phyloP scores from a whole-genome alignment of 2,888 invertebrate genomes.

The Andrena praecox region DNA sequence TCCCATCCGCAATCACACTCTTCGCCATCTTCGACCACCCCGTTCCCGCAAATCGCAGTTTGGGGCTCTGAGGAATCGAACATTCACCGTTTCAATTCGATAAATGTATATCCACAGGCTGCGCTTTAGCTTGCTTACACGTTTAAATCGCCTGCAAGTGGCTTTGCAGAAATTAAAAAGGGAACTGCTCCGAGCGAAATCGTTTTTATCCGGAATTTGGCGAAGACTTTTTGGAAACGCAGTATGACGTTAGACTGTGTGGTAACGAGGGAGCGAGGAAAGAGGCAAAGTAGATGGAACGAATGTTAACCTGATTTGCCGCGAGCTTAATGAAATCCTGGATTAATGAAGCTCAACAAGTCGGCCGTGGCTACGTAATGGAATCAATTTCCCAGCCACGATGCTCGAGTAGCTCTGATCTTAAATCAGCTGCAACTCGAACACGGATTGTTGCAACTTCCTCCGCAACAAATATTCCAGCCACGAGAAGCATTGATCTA shows the following conservation, averaged over 20 bases:
- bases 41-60: slow-evolving; percentile 98
- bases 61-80: slow-evolving; percentile 90
- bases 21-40: slow-evolving; percentile 97
- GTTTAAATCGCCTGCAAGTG: not conserved
- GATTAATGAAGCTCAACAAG: slow-evolving; percentile 58
- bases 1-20: slow-evolving; percentile 99
- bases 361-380: slow-evolving; percentile 39
- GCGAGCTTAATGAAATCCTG: slow-evolving; percentile 57
- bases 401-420: slow-evolving; percentile 11
- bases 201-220: no score
- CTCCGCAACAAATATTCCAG: not conserved
- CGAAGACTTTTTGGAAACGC: no score
- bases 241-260: not conserved
- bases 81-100: slow-evolving; percentile 61
- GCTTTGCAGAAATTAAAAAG: not conserved
- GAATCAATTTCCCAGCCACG: slow-evolving; percentile 43
- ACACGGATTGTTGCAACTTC: not conserved
- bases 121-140: not conserved
- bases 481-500: not conserved
- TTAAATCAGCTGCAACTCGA: slow-evolving; percentile 1
- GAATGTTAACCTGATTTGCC: slow-evolving; percentile 55
- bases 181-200: no score
- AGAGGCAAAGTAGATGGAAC: slow-evolving; percentile 47
- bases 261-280: not conserved
- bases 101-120: not conserved